Evolutionary conservation across 2,888 invertebrate species (phyloP).

Genomic region (Loripinus fragilis): DNA sequence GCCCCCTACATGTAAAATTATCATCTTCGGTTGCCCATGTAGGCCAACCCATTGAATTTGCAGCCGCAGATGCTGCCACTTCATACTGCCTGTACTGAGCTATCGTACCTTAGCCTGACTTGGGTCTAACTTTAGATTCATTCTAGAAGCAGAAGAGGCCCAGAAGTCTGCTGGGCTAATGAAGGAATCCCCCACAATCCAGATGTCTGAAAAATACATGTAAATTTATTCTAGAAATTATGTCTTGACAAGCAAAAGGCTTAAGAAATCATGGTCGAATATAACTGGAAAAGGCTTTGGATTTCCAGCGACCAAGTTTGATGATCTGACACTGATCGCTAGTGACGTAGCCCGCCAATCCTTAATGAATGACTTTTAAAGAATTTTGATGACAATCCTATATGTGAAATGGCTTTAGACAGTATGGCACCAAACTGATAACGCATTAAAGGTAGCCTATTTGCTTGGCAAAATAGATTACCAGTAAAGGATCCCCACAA

Average conservation of each 20-base stretch:
- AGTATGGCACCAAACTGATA: constrained; percentile 22
- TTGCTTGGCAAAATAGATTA: constrained; percentile 18
- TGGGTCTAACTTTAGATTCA: not conserved
- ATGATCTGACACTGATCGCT: not conserved
- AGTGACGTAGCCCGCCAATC: not conserved
- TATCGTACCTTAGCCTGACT: not conserved
- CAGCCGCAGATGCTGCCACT: not conserved
- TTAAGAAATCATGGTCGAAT: constrained; percentile 5
- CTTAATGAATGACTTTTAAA: not conserved
- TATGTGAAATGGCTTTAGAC: not conserved
- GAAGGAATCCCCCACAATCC: not conserved
- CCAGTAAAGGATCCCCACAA: not conserved
- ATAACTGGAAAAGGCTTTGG: constrained; percentile 3
- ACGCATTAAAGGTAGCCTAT: not conserved
- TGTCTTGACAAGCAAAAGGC: too few relatives aligned
- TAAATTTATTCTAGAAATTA: too few relatives aligned
- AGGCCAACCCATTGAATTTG: not conserved
- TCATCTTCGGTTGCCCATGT: too few relatives aligned
- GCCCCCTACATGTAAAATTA: not conserved
- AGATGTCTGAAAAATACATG: constrained; percentile 1
- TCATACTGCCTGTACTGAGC: not conserved
- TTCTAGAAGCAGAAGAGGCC: not conserved
- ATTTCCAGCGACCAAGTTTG: constrained; percentile 4
- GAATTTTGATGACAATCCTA: too few relatives aligned
- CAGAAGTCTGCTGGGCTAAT: not conserved